These are phyloP conservation scores for Solen grandis DNA, from an alignment of 1,140 invertebrate genomes.

Conservation along the genomic window DNA sequence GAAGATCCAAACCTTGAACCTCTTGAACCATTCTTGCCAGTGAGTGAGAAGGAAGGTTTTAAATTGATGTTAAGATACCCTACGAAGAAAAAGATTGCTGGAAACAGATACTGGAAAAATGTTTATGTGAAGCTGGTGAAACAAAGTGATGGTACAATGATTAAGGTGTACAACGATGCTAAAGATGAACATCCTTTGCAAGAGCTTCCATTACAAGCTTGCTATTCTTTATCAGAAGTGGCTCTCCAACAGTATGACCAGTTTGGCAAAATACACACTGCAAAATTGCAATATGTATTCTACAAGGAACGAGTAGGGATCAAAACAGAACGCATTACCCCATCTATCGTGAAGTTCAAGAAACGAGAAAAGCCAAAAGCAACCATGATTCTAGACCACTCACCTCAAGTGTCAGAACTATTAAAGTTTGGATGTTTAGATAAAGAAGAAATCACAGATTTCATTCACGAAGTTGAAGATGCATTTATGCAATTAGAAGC, in stretches of 20 bases:
- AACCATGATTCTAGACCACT: conserved; percentile 94
- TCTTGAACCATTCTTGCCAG: conserved; percentile 93
- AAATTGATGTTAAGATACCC: conserved; percentile 97
- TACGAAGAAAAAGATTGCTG: conserved; percentile 98
- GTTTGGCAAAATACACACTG: conserved; percentile 99
- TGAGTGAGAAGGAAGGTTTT: conserved; percentile 93
- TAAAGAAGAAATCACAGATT: conserved; percentile 95
- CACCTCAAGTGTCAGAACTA: conserved; percentile 96
- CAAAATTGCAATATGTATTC: conserved; percentile 98
- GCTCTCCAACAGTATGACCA: conserved; percentile 98
- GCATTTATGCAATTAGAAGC: conserved; percentile 81
- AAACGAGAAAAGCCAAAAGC: conserved; percentile 76
- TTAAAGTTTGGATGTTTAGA: conserved; percentile 96
- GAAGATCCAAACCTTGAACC: conserved; percentile 97
- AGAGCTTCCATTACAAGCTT: conserved; percentile 93
- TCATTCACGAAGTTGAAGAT: conserved; percentile 94
- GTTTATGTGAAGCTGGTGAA: conserved; percentile 90
- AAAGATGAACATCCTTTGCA: conserved; percentile 72
- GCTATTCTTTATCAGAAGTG: conserved; percentile 88
- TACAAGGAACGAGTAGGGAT: conserved; percentile 99
- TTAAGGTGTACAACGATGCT: conserved; percentile 72
- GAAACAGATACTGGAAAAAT: conserved; percentile 97
- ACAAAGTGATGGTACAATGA: conserved; percentile 68
- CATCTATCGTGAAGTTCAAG: conserved; percentile 73
- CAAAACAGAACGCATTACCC: conserved; percentile 92